A percentile compares a stretch with the other conserved stretches of the same genome.
These are phyloP conservation scores for Callosobruchus maculatus DNA, from an alignment of 2,888 invertebrate genomes.

Conservation along the genomic window DNA sequence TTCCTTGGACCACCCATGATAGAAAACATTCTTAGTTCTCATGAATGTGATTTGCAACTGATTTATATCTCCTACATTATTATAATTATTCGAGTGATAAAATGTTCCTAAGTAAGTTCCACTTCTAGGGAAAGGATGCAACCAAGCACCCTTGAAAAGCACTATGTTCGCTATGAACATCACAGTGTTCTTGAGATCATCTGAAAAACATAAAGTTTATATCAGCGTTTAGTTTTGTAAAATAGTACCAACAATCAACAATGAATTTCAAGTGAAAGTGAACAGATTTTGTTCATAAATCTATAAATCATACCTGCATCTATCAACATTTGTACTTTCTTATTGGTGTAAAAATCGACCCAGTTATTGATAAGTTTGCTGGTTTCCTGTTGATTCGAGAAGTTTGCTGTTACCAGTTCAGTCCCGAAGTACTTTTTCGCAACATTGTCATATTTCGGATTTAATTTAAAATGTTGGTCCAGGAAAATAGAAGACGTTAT, in stretches of 20 bases:
- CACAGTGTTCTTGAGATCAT: conserved; percentile 58
- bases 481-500: conserved; percentile 65
- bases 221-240: too few relatives aligned
- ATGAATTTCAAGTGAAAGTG: too few relatives aligned
- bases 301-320: conserved; percentile 58
- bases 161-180: conserved; percentile 70
- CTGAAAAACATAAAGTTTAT: conserved; percentile 47
- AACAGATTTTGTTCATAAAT: too few relatives aligned
- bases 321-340: conserved; percentile 67
- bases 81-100: conserved; percentile 50
- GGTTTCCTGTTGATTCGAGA: conserved; percentile 54
- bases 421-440: conserved; percentile 64
- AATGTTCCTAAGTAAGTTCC: conserved; percentile 61
- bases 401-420: conserved; percentile 62
- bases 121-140: conserved; percentile 62
- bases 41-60: background rate
- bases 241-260: too few relatives aligned
- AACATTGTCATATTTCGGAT: conserved; percentile 60
- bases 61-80: background rate
- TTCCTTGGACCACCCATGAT: conserved; percentile 4
- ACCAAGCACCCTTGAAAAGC: conserved; percentile 81
- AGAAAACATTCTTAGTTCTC: background rate
- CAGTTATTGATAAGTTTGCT: conserved; percentile 71
- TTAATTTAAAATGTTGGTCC: conserved; percentile 53
- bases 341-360: conserved; percentile 72